Conservation (phyloP, 1,140 invertebrate species). For the Bombus cullumanus region DNA sequence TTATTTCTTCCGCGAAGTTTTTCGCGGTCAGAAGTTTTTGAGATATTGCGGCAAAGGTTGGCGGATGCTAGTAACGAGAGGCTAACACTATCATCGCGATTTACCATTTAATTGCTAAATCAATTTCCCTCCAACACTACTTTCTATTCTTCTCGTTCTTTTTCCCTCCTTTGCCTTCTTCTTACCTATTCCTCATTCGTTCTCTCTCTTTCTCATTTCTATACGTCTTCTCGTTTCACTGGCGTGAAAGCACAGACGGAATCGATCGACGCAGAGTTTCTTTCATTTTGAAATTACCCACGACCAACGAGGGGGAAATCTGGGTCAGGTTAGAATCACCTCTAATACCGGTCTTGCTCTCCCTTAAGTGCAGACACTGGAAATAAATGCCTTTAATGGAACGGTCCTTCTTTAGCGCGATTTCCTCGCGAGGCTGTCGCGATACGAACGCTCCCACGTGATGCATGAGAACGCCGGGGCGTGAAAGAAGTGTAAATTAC, state of each 20-base stretch:
- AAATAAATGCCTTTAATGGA: conserved; percentile 62
- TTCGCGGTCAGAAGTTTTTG: conserved; percentile 16
- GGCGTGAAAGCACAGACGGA: not conserved
- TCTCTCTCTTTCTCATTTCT: not conserved
- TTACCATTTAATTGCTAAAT: conserved; percentile 36
- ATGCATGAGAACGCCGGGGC: conserved; percentile 7
- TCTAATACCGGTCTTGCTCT: conserved; percentile 51
- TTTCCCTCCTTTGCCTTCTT: not conserved
- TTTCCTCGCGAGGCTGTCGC: not conserved
- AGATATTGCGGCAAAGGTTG: not conserved
- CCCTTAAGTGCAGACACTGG: conserved; percentile 57
- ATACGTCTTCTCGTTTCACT: not conserved
- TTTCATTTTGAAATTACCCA: conserved; percentile 37
- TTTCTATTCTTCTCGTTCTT: not conserved
- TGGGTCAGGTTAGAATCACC: conserved; percentile 50
- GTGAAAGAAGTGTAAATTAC: conserved; percentile 31
- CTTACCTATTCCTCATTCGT: no score
- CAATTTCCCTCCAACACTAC: not conserved
- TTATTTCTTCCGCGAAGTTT: conserved; percentile 9
- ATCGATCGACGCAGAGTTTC: conserved; percentile 36
- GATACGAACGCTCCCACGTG: not conserved
- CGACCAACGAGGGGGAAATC: conserved; percentile 36
- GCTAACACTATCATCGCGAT: conserved; percentile 20
- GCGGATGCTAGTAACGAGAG: not conserved
- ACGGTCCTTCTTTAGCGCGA: conserved; percentile 49